phyloP scores from a whole-genome alignment of 2,888 invertebrate genomes.

The Pachymerium ferrugineum region DNA sequence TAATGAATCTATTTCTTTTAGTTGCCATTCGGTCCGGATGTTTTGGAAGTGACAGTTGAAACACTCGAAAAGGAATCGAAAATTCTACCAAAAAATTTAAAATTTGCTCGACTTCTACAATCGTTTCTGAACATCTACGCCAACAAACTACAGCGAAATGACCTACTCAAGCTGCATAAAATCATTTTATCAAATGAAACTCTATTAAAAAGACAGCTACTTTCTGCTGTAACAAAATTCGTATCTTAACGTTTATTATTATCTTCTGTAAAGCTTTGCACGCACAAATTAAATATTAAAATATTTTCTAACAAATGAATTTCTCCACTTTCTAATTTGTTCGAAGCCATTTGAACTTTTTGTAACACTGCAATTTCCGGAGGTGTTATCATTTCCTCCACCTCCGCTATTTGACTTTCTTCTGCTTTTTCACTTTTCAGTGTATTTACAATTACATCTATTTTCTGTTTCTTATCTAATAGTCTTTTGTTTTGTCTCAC shows the following conservation, averaged over 20 bases:
- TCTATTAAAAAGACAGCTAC: neutral
- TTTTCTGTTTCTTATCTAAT: conserved; percentile 77
- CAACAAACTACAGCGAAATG: neutral
- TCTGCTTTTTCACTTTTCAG: conserved; percentile 72
- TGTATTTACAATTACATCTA: conserved; percentile 72
- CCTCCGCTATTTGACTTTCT: conserved; percentile 72
- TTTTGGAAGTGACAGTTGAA: neutral
- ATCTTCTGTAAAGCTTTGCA: too few relatives aligned
- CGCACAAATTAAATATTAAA: conserved; percentile 73
- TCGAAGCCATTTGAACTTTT: conserved; percentile 66
- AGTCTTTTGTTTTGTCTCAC: conserved; percentile 66
- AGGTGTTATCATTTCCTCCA: conserved; percentile 79
- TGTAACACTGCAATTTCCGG: conserved; percentile 71
- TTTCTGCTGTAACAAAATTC: neutral
- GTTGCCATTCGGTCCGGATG: neutral
- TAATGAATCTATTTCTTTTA: neutral
- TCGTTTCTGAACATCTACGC: neutral
- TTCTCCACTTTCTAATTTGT: conserved; percentile 70
- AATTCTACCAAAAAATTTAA: neutral
- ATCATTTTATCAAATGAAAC: neutral
- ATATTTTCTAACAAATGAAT: conserved; percentile 74
- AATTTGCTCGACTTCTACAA: neutral
- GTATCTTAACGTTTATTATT: too few relatives aligned
- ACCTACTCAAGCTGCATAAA: neutral
- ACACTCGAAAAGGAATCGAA: neutral